Conservation (phyloP, 1,140 invertebrate species). For the Drosophila insularis region DNA sequence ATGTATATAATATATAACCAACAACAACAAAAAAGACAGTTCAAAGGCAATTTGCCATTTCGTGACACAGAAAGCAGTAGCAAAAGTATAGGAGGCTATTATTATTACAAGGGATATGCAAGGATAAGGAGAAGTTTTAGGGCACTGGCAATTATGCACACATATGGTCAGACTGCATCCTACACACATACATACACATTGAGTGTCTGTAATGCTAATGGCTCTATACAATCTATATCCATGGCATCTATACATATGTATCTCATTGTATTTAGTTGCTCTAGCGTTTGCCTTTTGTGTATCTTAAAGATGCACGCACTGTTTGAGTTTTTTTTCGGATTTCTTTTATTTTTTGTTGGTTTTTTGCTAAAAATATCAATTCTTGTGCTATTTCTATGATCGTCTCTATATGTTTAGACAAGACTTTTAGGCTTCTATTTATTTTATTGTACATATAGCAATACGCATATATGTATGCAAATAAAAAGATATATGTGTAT, state of each 20-base stretch:
- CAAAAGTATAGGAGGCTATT: not conserved
- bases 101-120: not conserved
- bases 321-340: conserved; percentile 12
- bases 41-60: conserved; percentile 11
- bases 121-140: not conserved
- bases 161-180: conserved; percentile 3
- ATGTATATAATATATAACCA: not conserved
- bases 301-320: conserved; percentile 15
- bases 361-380: conserved; percentile 10
- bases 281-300: conserved; percentile 11
- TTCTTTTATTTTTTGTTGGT: not conserved
- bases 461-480: not conserved
- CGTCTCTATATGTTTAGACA: conserved; percentile 14
- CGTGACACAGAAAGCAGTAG: not conserved
- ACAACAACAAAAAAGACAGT: not conserved
- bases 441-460: conserved; percentile 8
- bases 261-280: conserved; percentile 6
- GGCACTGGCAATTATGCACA: conserved; percentile 9
- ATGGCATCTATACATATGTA: not conserved
- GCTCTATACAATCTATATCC: not conserved
- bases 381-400: conserved; percentile 18
- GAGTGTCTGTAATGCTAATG: conserved; percentile 11
- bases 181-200: not conserved
- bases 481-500: not conserved
- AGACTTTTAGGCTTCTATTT: conserved; percentile 15